Percentiles rank a stretch among this genome's conserved stretches.
Evolutionary conservation across 2,113 vertebrate species (phyloP).

Genomic region (Sapajus apella): DNA sequence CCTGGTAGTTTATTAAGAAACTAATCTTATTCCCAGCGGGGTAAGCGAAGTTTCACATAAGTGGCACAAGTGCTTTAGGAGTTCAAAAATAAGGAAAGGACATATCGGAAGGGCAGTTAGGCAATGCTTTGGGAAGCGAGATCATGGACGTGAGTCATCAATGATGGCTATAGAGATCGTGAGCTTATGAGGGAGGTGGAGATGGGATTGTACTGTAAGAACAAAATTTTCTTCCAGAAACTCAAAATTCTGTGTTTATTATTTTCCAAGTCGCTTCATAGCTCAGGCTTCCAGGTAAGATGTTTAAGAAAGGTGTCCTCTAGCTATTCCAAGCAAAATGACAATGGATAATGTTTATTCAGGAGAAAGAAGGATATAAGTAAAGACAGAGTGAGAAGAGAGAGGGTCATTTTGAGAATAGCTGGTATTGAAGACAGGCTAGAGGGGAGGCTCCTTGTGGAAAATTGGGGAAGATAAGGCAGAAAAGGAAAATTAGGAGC

Average conservation of each 20-base stretch:
- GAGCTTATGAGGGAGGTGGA: neutral
- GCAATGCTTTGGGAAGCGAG: neutral
- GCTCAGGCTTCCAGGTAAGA: neutral
- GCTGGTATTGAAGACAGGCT: neutral
- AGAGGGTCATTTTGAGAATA: neutral
- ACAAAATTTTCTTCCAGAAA: conserved; percentile 20
- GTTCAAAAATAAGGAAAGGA: neutral
- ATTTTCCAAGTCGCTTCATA: neutral
- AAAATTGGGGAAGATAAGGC: too few relatives aligned
- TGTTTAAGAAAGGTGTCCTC: neutral
- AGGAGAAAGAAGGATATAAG: neutral
- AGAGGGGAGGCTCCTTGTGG: neutral
- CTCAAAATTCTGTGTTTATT: neutral
- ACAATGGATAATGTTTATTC: neutral
- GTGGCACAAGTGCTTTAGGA: neutral
- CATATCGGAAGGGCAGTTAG: neutral
- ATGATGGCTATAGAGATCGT: neutral
- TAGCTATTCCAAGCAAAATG: neutral
- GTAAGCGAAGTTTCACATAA: neutral
- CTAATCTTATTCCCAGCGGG: neutral
- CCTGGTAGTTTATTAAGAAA: neutral
- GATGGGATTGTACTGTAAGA: neutral
- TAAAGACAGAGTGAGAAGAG: neutral
- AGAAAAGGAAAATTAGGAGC: neutral
- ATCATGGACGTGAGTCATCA: neutral